Conservation (phyloP, 1,140 invertebrate genomes). For the Diabrotica virgifera region DNA sequence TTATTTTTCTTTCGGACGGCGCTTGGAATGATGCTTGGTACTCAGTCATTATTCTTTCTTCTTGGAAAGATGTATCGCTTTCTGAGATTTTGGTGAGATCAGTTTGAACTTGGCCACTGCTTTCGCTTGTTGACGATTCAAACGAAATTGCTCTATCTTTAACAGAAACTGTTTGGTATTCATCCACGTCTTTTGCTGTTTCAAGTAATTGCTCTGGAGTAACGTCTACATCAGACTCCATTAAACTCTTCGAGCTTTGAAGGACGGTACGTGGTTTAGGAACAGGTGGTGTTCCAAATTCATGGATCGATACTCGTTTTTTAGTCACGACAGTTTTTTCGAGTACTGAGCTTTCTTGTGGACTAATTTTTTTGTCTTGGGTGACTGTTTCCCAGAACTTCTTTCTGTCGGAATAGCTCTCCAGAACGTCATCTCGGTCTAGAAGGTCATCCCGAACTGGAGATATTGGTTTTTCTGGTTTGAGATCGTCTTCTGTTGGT, state of each 20-base stretch:
- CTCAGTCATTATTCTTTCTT: constrained; percentile 35
- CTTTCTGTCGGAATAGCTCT: constrained; percentile 49
- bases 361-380: constrained; percentile 40
- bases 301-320: constrained; percentile 42
- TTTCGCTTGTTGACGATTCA: constrained; percentile 26
- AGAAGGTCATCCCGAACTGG: constrained; percentile 42
- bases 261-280: constrained; percentile 47
- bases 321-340: constrained; percentile 33
- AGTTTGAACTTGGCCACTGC: constrained; percentile 21
- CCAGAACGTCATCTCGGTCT: constrained; percentile 35
- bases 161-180: constrained; percentile 7
- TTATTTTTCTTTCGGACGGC: constrained; percentile 34
- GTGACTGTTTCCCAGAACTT: constrained; percentile 53
- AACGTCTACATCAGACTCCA: constrained; percentile 20
- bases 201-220: constrained; percentile 4
- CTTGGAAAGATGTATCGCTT: constrained; percentile 26
- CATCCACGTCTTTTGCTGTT: background rate
- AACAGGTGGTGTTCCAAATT: constrained; percentile 41
- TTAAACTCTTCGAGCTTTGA: constrained; percentile 30
- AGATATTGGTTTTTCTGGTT: constrained; percentile 37
- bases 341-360: constrained; percentile 31
- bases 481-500: constrained; percentile 20
- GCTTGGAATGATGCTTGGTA: constrained; percentile 42
- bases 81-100: constrained; percentile 30
- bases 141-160: constrained; percentile 21